phyloP scores from a whole-genome alignment of 2,888 invertebrate species.

The Acrobasis repandana region DNA sequence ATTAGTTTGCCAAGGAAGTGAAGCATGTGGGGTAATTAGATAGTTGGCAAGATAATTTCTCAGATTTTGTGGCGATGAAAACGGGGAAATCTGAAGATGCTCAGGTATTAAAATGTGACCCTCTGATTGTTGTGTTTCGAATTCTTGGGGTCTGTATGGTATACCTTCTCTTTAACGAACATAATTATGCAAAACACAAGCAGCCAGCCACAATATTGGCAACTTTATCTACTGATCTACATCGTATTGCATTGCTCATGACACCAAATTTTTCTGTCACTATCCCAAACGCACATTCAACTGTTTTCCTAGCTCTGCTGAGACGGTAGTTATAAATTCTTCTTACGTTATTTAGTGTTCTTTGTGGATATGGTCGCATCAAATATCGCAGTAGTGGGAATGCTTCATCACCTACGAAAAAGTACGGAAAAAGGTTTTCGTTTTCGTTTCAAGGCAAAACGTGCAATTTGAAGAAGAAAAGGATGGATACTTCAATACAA shows the following conservation, averaged over 20 bases:
- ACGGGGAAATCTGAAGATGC: conserved; percentile 26
- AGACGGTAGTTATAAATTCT: conserved; percentile 3
- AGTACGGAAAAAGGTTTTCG: neutral
- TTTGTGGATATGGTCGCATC: conserved; percentile 1
- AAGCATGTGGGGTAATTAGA: too few relatives aligned
- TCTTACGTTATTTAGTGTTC: neutral
- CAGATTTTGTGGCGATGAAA: conserved; percentile 13
- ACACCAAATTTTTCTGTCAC: neutral
- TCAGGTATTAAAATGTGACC: too few relatives aligned
- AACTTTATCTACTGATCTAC: conserved; percentile 4
- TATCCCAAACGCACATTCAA: conserved; percentile 5
- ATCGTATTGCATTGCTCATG: too few relatives aligned
- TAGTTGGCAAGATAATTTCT: conserved; percentile 1
- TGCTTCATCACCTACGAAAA: conserved; percentile 1
- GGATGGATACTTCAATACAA: too few relatives aligned
- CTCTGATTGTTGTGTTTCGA: conserved; percentile 26
- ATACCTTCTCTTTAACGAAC: conserved; percentile 22
- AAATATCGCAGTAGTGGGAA: neutral
- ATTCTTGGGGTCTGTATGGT: conserved; percentile 21
- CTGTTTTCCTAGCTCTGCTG: conserved; percentile 2
- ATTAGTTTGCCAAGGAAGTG: conserved; percentile 25
- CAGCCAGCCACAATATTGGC: conserved; percentile 20
- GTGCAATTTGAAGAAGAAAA: too few relatives aligned
- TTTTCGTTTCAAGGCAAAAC: neutral
- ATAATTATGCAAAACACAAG: conserved; percentile 23